Base-by-base conservation (phyloP, 2,888 invertebrate species). In the Melanargia galathea region DNA sequence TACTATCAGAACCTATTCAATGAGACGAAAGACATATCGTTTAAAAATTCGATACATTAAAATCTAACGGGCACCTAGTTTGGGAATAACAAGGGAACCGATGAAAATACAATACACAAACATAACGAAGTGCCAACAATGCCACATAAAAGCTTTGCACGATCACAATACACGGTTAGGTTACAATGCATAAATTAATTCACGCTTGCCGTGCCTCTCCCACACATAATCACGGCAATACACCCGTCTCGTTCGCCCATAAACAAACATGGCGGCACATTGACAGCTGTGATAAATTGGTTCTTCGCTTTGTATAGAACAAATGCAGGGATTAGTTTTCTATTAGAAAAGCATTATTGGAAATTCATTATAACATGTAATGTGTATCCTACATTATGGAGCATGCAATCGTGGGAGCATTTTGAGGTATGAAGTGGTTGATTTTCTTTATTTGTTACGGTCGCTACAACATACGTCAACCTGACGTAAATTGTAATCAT, bases 281-380 rank as follows among this genome's bases (percentile, higher is more conserved):
- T 66, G 68, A 68, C 64, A 64, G 64, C 64, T 22, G 52, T 66
- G 68, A 68, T 66, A 66, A 66, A 68, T 68, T 52, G 61, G 58
- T 38, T 51, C 56, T 45, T 18, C 43, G 56, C 54, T 60, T 43
- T 56, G 60, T 43, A 61, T 63, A 62, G 20, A 63, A 65, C 64
- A 64, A 59, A 56, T 63, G 59, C 55, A 30, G 26, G 56, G n/a
- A 59, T 59, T 65, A 67, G 63, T 65, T 67, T 63, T 48, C 65
- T 48, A 62, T 62, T 51, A 62, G 20, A 57, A 45, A 57, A 45
- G 57, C 45, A 45, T 43, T 45, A 57, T 57, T 57, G 57, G 57
- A 57, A 45, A 57, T 57, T 57, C 33, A 57, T 57, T 57, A 43
- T 24, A 30, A 56, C 57, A 57, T 57, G 57, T 45, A 45, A 57